phyloP scores from a whole-genome alignment of 1,140 invertebrate species.

The Maniola jurtina region DNA sequence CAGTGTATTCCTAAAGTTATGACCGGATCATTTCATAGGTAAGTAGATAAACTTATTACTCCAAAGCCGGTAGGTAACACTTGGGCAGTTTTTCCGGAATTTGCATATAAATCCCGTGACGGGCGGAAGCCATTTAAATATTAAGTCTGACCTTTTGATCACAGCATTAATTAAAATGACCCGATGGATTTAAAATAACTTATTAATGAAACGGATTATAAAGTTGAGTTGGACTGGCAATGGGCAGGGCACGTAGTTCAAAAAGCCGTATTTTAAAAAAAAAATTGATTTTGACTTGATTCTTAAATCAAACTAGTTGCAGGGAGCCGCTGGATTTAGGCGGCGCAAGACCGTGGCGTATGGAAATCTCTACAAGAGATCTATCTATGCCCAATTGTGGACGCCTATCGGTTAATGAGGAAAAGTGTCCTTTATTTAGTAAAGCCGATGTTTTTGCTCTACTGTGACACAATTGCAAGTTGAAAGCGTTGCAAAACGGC shows the following conservation, averaged over 20 bases:
- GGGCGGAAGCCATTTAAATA: neutral
- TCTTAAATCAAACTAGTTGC: no score
- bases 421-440: no score
- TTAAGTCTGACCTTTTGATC: neutral
- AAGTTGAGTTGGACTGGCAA: no score
- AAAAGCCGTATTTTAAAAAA: no score
- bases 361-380: no score
- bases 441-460: neutral
- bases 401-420: no score
- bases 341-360: no score
- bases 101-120: neutral
- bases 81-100: neutral
- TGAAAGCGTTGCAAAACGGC: neutral
- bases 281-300: no score
- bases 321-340: no score
- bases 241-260: no score
- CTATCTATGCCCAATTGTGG: no score
- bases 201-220: no score
- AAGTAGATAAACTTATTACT: neutral
- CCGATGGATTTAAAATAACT: neutral
- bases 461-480: neutral
- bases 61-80: neutral
- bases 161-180: constrained; percentile 5
- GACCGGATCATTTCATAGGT: neutral
- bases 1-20: neutral